These are phyloP conservation scores for Passerina amoena DNA, from an alignment of 2,113 vertebrate species.

Conservation along the genomic window DNA sequence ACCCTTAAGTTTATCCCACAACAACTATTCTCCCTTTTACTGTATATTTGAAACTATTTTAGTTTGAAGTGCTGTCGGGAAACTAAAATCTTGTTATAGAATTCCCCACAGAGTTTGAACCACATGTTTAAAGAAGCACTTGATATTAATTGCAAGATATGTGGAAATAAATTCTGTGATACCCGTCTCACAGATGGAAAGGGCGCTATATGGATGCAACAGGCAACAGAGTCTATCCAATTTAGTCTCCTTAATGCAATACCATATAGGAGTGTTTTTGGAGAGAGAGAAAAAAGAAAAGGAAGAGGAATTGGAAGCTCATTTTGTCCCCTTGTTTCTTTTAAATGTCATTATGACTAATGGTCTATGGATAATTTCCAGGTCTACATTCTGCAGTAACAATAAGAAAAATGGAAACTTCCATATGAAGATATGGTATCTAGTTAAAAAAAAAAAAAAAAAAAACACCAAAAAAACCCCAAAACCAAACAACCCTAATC, in stretches of 20 bases:
- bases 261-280: not conserved
- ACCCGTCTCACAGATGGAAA: not conserved
- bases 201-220: not conserved
- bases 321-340: not conserved
- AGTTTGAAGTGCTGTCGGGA: constrained; percentile 23
- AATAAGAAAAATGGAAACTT: not conserved
- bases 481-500: accelerated
- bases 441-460: not conserved
- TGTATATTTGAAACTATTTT: constrained; percentile 37
- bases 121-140: constrained; percentile 35
- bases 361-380: not conserved
- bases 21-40: constrained; percentile 51
- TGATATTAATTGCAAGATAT: constrained; percentile 54
- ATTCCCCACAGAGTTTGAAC: constrained; percentile 17
- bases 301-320: not conserved
- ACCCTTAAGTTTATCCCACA: constrained; percentile 56
- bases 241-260: not conserved
- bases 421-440: not conserved
- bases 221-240: not conserved
- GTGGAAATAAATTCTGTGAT: constrained; percentile 8
- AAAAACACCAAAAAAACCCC: too few species aligned
- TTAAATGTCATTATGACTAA: not conserved
- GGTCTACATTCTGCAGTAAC: not conserved
- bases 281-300: not conserved
- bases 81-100: constrained; percentile 48